Evolutionary conservation across 2,888 invertebrate genomes (phyloP), one percentile per base, ranked within the genome.

Genomic region (Phortica okadai): DNA sequence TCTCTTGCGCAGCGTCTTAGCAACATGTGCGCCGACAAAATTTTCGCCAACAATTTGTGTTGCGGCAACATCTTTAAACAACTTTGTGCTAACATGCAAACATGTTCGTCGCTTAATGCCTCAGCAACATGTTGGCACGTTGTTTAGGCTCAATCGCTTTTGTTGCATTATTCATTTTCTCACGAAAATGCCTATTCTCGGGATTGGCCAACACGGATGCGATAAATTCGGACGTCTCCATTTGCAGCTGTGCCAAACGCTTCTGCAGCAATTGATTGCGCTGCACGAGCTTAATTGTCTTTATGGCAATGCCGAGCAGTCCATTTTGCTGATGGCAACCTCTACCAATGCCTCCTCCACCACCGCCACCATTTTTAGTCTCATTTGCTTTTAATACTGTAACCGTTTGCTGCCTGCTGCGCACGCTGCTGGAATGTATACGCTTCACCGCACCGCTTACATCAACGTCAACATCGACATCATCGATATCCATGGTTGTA

Each of bases 171-270:
- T 14, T 58, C 69, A 83, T 74, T 77, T 90, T 89, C 14, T 89
- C 85, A 25, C 90, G 88, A 44, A 91, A 84, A 67, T 89, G 89
- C 6, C 84, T 83, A 78, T 91, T 91, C 78, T 91, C 91, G 2
- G 90, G 91, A 84, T 94, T 93, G 70, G 92, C 93, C 91, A 94
- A 90, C 5, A 94, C 93, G 3, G 93, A 92, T 58, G 93, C 92
- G 21, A 95, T 93, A 81, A 94, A 94, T 77, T 93, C 93, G 4
- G 93, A 92, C 0, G 95, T 94, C 90, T 95, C 94, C 77, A 93
- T 91, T 83, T 94, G 94, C 56, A 95, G 86, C 44, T 92, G 93
- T 6, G 93, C 92, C 76, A 95, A 92, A 82, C 94, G 93, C 78
- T 93, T 92, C 82, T 94, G 94, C 76, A 95, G 92, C 62, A 93